Evolutionary conservation across 2,797 vertebrate genomes (phyloP).

Genomic region (Rachycentron canadum): DNA sequence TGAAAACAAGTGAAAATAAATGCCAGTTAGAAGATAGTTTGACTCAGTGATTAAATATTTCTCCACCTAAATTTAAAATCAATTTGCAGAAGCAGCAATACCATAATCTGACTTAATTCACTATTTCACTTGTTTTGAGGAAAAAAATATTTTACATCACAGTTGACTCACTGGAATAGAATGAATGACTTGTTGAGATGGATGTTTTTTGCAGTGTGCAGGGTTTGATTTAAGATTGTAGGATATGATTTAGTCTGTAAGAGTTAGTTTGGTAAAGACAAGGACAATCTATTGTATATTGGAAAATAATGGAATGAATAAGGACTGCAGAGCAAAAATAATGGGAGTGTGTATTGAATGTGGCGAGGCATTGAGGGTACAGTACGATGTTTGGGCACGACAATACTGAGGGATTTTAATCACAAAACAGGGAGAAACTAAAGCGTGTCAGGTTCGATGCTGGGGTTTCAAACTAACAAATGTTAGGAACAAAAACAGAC

Average conservation of each 20-base stretch:
- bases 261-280: conserved; percentile 63
- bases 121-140: conserved; percentile 32
- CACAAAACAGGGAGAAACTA: conserved; percentile 67
- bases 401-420: conserved; percentile 50
- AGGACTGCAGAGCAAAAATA: conserved; percentile 57
- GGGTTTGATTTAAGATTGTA: conserved; percentile 49
- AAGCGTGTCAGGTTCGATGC: conserved; percentile 47
- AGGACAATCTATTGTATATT: conserved; percentile 36
- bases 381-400: conserved; percentile 55
- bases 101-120: neutral
- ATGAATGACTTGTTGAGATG: conserved; percentile 58
- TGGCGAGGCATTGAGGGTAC: conserved; percentile 45
- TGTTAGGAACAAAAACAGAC: conserved; percentile 60
- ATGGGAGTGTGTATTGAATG: conserved; percentile 50
- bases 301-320: conserved; percentile 58
- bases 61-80: neutral
- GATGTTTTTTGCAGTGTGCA: conserved; percentile 76
- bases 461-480: conserved; percentile 54
- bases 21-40: neutral
- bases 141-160: neutral
- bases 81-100: neutral
- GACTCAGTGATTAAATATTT: neutral
- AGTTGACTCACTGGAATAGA: conserved; percentile 1
- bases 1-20: conserved; percentile 23
- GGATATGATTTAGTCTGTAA: conserved; percentile 45